Percentiles rank a stretch among this genome's conserved stretches.
Evolutionary conservation across 1,140 invertebrate genomes (phyloP).

Genomic region (Drosophila ficusphila): DNA sequence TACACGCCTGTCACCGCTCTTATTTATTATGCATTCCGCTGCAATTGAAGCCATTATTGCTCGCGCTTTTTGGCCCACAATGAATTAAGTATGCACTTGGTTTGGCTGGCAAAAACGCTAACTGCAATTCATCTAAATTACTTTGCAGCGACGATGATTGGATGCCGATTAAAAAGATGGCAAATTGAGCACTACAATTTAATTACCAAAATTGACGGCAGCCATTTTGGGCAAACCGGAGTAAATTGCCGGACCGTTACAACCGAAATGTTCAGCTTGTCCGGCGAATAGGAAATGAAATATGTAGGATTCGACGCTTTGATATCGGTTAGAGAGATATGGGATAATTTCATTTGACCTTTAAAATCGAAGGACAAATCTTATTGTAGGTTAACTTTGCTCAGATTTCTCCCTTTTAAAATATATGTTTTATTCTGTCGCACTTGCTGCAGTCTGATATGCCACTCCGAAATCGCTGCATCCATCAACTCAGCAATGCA

Average conservation of each 20-base stretch:
- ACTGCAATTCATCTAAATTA: slow-evolving; percentile 58
- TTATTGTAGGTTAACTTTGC: not conserved
- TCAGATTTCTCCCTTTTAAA: not conserved
- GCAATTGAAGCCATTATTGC: slow-evolving; percentile 25
- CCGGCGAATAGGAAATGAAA: not conserved
- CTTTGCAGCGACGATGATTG: slow-evolving; percentile 41
- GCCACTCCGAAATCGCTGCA: slow-evolving; percentile 28
- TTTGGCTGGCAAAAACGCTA: slow-evolving; percentile 29
- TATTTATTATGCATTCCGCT: slow-evolving; percentile 48
- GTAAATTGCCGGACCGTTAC: slow-evolving; percentile 25
- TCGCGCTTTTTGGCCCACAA: not conserved
- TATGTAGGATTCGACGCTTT: slow-evolving; percentile 11
- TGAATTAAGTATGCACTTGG: slow-evolving; percentile 3
- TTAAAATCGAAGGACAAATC: not conserved
- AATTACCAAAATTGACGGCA: slow-evolving; percentile 69
- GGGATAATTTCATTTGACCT: not conserved
- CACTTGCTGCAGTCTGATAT: slow-evolving; percentile 18
- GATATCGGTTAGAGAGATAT: slow-evolving; percentile 11
- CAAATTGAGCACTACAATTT: slow-evolving; percentile 74
- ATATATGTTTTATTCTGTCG: slow-evolving; percentile 1
- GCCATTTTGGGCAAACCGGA: slow-evolving; percentile 48
- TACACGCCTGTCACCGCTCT: slow-evolving; percentile 44
- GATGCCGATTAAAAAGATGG: slow-evolving; percentile 42
- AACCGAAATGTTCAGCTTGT: slow-evolving; percentile 16
- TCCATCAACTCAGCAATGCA: slow-evolving; percentile 71